These are phyloP conservation scores for Meteorus sp. DNA, from an alignment of 1,140 invertebrate species.

Conservation along the genomic window DNA sequence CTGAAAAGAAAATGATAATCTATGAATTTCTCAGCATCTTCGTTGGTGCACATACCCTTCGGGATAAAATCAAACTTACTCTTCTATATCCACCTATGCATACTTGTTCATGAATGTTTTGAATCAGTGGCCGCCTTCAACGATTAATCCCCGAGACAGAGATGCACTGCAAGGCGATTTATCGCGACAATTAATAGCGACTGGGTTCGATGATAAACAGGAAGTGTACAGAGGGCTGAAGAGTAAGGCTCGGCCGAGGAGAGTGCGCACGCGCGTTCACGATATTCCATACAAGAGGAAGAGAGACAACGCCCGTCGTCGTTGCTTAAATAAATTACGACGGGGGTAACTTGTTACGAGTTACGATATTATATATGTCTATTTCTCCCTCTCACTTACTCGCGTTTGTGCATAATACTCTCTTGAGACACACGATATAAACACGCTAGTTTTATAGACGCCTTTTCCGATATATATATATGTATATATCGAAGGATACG, in stretches of 20 bases:
- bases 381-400: background rate
- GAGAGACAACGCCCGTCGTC: slow-evolving; percentile 29
- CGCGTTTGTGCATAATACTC: too few relatives aligned
- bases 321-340: slow-evolving; percentile 28
- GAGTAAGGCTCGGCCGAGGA: background rate
- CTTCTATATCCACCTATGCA: background rate
- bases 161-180: slow-evolving; percentile 26
- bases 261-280: background rate
- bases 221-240: too few relatives aligned
- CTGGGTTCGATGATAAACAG: slow-evolving; percentile 30
- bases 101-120: background rate
- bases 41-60: too few relatives aligned
- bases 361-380: slow-evolving; percentile 11
- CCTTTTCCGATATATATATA: background rate
- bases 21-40: too few relatives aligned
- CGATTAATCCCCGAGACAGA: slow-evolving; percentile 28
- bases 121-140: background rate
- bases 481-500: slow-evolving; percentile 9
- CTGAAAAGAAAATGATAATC: too few relatives aligned
- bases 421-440: background rate
- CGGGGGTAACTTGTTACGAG: slow-evolving; percentile 23
- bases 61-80: background rate
- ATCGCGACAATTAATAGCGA: slow-evolving; percentile 34
- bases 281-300: too few relatives aligned
- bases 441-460: slow-evolving; percentile 4